Evolutionary conservation across 30 jellyfish, hydroid and myxozoan species (phyloP).

Genomic region (Hydra vulgaris): DNA sequence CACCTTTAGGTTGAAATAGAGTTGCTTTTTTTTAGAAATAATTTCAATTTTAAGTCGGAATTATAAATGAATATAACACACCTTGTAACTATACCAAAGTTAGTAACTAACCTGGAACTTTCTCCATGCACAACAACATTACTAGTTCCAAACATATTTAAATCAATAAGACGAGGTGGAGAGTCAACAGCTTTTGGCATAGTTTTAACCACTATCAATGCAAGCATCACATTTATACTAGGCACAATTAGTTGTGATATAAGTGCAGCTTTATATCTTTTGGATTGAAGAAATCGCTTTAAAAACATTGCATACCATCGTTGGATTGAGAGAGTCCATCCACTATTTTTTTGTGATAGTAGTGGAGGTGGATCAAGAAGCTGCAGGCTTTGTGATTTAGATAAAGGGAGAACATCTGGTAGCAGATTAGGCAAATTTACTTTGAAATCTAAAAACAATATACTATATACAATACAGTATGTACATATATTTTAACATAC

Average conservation of each 20-base stretch:
- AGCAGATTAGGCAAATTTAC: not conserved
- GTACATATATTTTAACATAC: too few species aligned
- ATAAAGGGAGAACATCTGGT: not conserved
- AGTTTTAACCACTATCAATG: constrained; percentile 76
- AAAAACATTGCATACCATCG: constrained; percentile 94
- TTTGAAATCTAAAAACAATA: too few species aligned
- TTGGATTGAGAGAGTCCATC: constrained; percentile 49
- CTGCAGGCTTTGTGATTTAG: not conserved
- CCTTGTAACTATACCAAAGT: too few species aligned
- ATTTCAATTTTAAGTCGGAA: too few species aligned
- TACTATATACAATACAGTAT: too few species aligned
- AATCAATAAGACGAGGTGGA: constrained; percentile 49
- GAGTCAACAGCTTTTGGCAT: constrained; percentile 81
- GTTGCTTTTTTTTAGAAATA: too few species aligned
- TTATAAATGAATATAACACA: too few species aligned
- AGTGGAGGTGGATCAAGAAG: not conserved
- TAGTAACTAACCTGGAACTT: not conserved
- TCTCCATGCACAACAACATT: constrained; percentile 1
- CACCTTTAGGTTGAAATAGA: too few species aligned
- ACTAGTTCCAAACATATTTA: constrained; percentile 63
- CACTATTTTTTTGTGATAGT: constrained; percentile 41
- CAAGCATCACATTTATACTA: constrained; percentile 61
- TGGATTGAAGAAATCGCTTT: constrained; percentile 62
- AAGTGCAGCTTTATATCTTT: constrained; percentile 56
- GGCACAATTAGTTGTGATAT: constrained; percentile 85